Percentiles rank a stretch among this genome's conserved stretches.
phyloP scores from a whole-genome alignment of 2,113 vertebrate species.

The Anolis sagrei region DNA sequence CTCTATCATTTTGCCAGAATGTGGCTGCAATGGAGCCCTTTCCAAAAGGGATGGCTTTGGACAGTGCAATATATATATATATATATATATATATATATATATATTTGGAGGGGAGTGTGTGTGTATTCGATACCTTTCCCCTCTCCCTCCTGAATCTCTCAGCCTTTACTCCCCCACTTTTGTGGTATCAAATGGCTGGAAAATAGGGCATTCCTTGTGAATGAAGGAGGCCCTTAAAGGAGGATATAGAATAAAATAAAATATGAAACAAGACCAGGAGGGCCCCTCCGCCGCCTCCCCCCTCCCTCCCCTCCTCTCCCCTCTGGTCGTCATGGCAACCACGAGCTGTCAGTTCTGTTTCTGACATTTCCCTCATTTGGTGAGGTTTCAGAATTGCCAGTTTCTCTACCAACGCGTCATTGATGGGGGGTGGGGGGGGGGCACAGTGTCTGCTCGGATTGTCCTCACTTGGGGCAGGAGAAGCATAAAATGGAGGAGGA shows the following conservation, averaged over 20 bases:
- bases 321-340: constrained; percentile 92
- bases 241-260: too few relatives aligned
- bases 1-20: too few relatives aligned
- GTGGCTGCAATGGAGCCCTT: too few relatives aligned
- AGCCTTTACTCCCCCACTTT: neutral
- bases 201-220: constrained; percentile 87
- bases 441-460: constrained; percentile 97
- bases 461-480: constrained; percentile 98
- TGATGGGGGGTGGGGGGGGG: constrained; percentile 81
- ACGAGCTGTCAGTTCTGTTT: constrained; percentile 92
- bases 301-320: constrained; percentile 75
- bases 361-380: constrained; percentile 99
- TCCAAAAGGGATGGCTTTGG: too few relatives aligned
- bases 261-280: too few relatives aligned
- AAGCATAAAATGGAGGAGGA: too few relatives aligned
- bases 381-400: constrained; percentile 98
- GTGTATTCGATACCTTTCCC: too few relatives aligned
- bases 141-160: too few relatives aligned
- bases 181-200: constrained; percentile 78
- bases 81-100: too few relatives aligned
- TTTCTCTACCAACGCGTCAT: constrained; percentile 97
- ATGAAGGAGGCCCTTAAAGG: constrained; percentile 79
- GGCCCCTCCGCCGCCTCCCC: too few relatives aligned
- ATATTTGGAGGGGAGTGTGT: too few relatives aligned
- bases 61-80: too few relatives aligned